Conservation (phyloP, 2,888 invertebrate genomes). For the Acronicta aceris region DNA sequence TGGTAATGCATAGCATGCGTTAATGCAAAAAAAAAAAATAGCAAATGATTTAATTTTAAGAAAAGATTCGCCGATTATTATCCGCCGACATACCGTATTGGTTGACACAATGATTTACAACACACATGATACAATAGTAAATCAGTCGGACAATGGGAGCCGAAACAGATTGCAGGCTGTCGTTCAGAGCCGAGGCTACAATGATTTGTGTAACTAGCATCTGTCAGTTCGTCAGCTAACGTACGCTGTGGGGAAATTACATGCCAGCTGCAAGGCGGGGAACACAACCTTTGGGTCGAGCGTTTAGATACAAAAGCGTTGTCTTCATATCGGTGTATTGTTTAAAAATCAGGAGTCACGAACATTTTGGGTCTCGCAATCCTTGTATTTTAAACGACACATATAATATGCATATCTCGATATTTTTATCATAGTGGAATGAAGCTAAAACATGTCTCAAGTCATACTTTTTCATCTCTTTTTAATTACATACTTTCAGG, state of each 20-base stretch:
- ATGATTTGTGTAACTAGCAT: constrained; percentile 56
- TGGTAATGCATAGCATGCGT: too few relatives aligned
- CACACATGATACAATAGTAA: constrained; percentile 30
- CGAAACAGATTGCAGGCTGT: constrained; percentile 53
- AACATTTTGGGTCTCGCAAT: background rate
- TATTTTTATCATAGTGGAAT: too few relatives aligned
- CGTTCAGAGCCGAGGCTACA: constrained; percentile 49
- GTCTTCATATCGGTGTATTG: background rate
- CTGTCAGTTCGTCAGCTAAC: constrained; percentile 39
- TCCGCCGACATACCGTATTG: constrained; percentile 3
- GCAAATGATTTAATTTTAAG: too few relatives aligned
- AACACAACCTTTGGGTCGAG: constrained; percentile 7
- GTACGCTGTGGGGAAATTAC: constrained; percentile 48
- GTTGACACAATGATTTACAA: constrained; percentile 17
- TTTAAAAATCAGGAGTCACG: background rate
- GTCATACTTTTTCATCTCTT: too few relatives aligned
- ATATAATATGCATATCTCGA: too few relatives aligned
- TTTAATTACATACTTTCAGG: too few relatives aligned
- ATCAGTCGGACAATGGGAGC: constrained; percentile 36
- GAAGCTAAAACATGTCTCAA: too few relatives aligned
- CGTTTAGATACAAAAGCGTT: background rate
- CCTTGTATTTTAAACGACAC: too few relatives aligned
- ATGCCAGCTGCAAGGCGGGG: constrained; percentile 40
- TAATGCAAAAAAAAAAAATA: too few relatives aligned
- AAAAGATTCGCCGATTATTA: too few relatives aligned